These are phyloP conservation scores for Nemurella pictetii DNA, from an alignment of 2,888 invertebrate species.

Conservation along the genomic window DNA sequence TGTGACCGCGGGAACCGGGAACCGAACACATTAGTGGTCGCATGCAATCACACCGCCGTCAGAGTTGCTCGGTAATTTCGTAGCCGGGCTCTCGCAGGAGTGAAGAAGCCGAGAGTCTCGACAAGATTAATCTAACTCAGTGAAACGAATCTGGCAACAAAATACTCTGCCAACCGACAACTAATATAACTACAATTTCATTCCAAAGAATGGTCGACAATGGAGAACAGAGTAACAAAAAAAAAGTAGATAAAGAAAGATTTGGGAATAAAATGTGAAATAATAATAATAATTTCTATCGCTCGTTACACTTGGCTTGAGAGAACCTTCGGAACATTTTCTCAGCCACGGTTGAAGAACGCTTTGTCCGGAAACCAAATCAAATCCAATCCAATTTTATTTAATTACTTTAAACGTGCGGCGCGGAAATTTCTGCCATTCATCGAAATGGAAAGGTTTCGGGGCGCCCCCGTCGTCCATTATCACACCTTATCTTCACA, in stretches of 20 bases:
- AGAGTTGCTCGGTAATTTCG: background rate
- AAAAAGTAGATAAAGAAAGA: background rate
- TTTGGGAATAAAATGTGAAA: background rate
- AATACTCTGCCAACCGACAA: background rate
- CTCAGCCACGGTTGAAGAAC: constrained; percentile 12
- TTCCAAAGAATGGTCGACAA: background rate
- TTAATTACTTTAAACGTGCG: background rate
- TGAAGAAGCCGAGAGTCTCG: background rate
- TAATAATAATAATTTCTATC: background rate
- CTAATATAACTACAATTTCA: background rate
- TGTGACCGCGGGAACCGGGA: no score
- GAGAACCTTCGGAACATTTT: constrained; percentile 20
- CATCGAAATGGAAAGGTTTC: background rate
- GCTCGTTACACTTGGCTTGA: background rate
- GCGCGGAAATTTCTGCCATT: background rate
- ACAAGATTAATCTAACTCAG: constrained; percentile 18
- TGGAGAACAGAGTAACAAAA: background rate
- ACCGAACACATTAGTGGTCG: constrained; percentile 21
- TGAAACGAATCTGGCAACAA: constrained; percentile 21
- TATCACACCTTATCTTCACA: no score
- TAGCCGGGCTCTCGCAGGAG: background rate
- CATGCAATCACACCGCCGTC: background rate
- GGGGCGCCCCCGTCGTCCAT: background rate
- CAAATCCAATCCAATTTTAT: constrained; percentile 6
- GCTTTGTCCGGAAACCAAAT: constrained; percentile 17